Percentiles rank a stretch among this genome's conserved stretches.
phyloP scores from a whole-genome alignment of 2,113 vertebrate genomes.

The Neoarius graeffei region DNA sequence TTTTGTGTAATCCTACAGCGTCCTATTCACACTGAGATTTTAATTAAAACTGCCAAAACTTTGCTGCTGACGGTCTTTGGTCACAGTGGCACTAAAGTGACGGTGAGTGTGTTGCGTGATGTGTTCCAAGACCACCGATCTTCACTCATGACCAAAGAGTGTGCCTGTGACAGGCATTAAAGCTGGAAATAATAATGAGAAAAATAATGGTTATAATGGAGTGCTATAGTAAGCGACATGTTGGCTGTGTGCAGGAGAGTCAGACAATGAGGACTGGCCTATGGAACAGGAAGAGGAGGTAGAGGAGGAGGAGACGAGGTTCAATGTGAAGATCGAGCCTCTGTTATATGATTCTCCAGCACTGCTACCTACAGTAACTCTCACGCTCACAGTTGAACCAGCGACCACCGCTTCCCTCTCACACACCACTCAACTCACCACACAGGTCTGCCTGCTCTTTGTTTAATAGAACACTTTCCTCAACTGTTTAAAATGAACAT shows the following conservation, averaged over 20 bases:
- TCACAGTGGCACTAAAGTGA: too few species aligned
- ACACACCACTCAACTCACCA: background rate
- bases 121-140: too few species aligned
- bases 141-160: background rate
- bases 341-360: conserved; percentile 77
- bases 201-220: background rate
- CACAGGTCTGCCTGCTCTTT: background rate
- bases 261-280: conserved; percentile 86
- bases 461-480: background rate
- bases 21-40: too few species aligned
- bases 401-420: conserved; percentile 52
- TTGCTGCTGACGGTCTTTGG: too few species aligned
- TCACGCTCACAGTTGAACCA: conserved; percentile 67
- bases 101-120: too few species aligned
- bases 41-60: too few species aligned
- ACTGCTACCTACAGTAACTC: conserved; percentile 82
- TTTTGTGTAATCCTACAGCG: too few species aligned
- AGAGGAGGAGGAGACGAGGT: conserved; percentile 67
- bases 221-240: background rate
- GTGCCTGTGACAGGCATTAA: background rate
- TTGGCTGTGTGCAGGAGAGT: conserved; percentile 69
- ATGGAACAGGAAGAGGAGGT: conserved; percentile 76
- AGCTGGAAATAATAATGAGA: background rate
- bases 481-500: too few species aligned
- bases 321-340: conserved; percentile 77